Evolutionary conservation across 1,140 invertebrate species (phyloP).

Genomic region (Papilio aristodemus): DNA sequence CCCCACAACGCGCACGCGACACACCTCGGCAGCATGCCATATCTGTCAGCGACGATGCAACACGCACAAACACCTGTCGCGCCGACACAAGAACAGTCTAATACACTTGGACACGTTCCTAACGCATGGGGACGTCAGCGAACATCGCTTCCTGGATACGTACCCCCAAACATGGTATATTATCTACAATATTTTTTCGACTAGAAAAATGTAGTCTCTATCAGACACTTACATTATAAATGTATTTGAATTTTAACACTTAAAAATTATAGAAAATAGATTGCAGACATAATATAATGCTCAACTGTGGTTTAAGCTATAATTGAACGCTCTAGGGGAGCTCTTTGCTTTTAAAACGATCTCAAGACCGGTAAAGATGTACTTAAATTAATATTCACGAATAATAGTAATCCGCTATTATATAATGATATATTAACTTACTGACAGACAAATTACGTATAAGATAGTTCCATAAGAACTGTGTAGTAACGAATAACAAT

Average conservation of each 20-base stretch:
- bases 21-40: conserved; percentile 67
- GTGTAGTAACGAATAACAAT: background rate
- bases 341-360: no score
- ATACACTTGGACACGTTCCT: conserved; percentile 55
- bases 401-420: no score
- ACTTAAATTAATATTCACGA: no score
- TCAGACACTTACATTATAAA: no score
- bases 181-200: background rate
- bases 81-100: conserved; percentile 46
- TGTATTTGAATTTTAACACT: no score
- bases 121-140: conserved; percentile 55
- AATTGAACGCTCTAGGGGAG: background rate
- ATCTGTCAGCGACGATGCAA: conserved; percentile 53
- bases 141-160: conserved; percentile 54
- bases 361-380: no score
- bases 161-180: conserved; percentile 55
- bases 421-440: background rate
- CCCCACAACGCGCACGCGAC: conserved; percentile 38
- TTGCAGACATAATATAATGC: no score
- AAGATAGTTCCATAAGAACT: background rate
- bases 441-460: background rate
- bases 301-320: background rate
- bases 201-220: no score
- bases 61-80: conserved; percentile 41
- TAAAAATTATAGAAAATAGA: no score